Evolutionary conservation across 2,797 vertebrate species (phyloP).

Genomic region (Rachycentron canadum): DNA sequence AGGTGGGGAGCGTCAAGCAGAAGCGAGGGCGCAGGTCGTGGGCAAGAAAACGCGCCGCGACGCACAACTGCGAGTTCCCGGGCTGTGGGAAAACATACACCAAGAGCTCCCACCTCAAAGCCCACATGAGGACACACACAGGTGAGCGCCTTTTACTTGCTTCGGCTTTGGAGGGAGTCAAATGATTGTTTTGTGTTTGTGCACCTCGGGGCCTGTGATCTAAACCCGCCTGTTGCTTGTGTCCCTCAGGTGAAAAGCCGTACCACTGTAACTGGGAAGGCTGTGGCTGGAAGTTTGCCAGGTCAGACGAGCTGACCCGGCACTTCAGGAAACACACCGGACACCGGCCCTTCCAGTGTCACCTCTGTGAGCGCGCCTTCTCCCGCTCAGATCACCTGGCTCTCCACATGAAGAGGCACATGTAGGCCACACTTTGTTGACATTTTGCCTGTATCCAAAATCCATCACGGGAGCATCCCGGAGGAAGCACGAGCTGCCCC

Average conservation of each 20-base stretch:
- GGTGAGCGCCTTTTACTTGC: slow-evolving; percentile 81
- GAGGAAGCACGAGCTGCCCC: neutral
- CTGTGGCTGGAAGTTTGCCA: slow-evolving; percentile 95
- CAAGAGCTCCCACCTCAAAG: slow-evolving; percentile 95
- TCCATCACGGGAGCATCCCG: neutral
- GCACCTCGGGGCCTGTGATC: neutral
- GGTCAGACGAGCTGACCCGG: slow-evolving; percentile 93
- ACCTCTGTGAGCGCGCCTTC: slow-evolving; percentile 94
- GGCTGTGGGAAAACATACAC: slow-evolving; percentile 96
- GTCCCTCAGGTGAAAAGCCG: slow-evolving; percentile 90
- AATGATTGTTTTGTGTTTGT: neutral
- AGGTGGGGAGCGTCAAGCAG: slow-evolving; percentile 82
- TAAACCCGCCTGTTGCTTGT: neutral
- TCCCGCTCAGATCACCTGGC: slow-evolving; percentile 94
- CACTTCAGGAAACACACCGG: slow-evolving; percentile 96
- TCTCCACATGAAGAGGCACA: slow-evolving; percentile 96
- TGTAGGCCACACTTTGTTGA: slow-evolving; percentile 78
- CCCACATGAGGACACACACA: slow-evolving; percentile 95
- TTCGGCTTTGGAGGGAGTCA: neutral
- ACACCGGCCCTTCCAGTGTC: slow-evolving; percentile 93
- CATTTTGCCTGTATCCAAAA: neutral
- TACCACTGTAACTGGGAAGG: slow-evolving; percentile 97
- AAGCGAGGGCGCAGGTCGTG: slow-evolving; percentile 91
- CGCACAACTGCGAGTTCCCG: slow-evolving; percentile 94
- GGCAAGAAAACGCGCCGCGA: slow-evolving; percentile 92